A percentile compares a stretch with the other conserved stretches of the same genome.
These are phyloP conservation scores for Protophormia terraenovae DNA, from an alignment of 2,888 invertebrate genomes.

Conservation along the genomic window DNA sequence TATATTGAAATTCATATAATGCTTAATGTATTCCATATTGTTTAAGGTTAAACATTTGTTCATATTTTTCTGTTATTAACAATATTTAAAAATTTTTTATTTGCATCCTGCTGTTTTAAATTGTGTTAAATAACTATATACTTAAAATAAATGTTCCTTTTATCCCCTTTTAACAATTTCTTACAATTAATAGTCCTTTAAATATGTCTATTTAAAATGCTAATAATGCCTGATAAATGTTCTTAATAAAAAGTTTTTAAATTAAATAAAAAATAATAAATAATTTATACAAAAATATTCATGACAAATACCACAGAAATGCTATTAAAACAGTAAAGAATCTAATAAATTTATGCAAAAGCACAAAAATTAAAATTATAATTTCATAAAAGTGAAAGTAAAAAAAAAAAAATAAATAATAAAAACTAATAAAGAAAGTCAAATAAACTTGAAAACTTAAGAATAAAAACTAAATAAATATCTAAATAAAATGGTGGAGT, in stretches of 20 bases:
- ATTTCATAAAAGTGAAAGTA: not conserved
- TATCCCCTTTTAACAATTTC: not conserved
- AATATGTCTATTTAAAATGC: not conserved
- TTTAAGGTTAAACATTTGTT: too few species aligned
- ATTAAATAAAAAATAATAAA: not conserved
- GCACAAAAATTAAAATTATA: constrained; percentile 20
- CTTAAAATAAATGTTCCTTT: not conserved
- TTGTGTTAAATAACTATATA: too few species aligned
- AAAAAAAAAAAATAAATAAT: not conserved
- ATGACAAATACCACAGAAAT: constrained; percentile 14
- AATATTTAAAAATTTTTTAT: too few species aligned
- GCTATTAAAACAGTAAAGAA: not conserved
- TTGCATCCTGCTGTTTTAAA: too few species aligned
- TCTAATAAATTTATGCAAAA: constrained; percentile 47
- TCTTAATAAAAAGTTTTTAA: not conserved
- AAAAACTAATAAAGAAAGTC: constrained; percentile 30
- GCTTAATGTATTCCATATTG: too few species aligned
- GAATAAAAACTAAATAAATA: not conserved
- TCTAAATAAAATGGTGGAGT: constrained; percentile 72
- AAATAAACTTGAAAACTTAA: not conserved
- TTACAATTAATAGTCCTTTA: not conserved
- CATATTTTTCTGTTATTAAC: too few species aligned
- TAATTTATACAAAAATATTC: not conserved
- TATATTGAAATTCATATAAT: too few species aligned
- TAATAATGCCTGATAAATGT: not conserved